Evolutionary conservation across 2,888 invertebrate species (phyloP), one percentile per base, ranked within the genome.

Genomic region (Elegia similella): DNA sequence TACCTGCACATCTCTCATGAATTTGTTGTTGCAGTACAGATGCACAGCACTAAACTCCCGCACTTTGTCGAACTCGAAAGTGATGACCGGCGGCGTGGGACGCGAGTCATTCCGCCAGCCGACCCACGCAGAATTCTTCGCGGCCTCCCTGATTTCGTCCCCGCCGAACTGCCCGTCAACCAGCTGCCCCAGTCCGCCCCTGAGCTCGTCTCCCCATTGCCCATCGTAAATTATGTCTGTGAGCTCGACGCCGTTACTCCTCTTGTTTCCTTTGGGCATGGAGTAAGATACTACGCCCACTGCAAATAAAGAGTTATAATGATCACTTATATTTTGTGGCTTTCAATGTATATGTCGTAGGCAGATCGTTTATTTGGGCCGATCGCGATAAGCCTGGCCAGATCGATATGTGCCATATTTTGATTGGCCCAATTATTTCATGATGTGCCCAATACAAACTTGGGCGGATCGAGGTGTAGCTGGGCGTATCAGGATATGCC

Each of bases 191-290:
- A 98, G 88, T 0, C 98, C 98, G 12, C 95, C 94, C 43, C 93
- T 92, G 32, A 98, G 90, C 73, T 94, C 94, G 59, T 94, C 94
- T 2, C 94, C 95, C 95, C 96, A 96, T 71, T 95, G 93, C 0
- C 97, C 97, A 83, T 98, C 98, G 88, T 98, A 98, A 17, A 95
- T 94, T 63, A 94, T 93, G 84, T 98, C 98, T 64, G 95, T 95
- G 67, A 98, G 94, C 77, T 97, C 96, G 84, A 96, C 94, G 52
- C 94, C 95, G 67, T 94, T 94, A 65, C 95, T 96, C 30, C 96
- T 93, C 73, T 95, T 94, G 87, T 97, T 96, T 13, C 98, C 98
- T 80, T 97, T 96, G 13, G 96, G 96, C 95, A 97, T 96, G 52
- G 95, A 94, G 87, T 98, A 98, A 61, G 96, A 95, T 30, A 96